A percentile compares a stretch with the other conserved stretches of the same genome.
phyloP scores from a whole-genome alignment of 2,113 vertebrate genomes.

The Argyrosomus japonicus region DNA sequence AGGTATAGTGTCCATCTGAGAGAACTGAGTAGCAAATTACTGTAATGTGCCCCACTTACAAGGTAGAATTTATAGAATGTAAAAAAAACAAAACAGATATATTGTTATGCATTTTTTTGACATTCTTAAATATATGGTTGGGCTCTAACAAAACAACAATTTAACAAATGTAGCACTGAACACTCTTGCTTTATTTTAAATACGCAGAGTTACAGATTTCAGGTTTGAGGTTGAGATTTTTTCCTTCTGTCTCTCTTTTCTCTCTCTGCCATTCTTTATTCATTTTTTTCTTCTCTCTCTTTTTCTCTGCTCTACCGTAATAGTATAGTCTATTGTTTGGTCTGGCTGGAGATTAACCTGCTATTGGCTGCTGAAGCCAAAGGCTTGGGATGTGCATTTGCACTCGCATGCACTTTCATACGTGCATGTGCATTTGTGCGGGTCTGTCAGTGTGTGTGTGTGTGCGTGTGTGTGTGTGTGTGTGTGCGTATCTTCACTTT shows the following conservation, averaged over 20 bases:
- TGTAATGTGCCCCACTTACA: too few species aligned
- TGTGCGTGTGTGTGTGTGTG: neutral
- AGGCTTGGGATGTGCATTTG: neutral
- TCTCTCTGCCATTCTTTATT: too few species aligned
- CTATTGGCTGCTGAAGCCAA: slow-evolving; percentile 28
- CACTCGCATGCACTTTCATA: too few species aligned
- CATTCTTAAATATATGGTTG: neutral
- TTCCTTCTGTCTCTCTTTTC: neutral
- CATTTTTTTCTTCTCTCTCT: neutral
- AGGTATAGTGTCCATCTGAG: too few species aligned
- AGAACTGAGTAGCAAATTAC: too few species aligned
- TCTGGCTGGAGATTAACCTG: slow-evolving; percentile 28
- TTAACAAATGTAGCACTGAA: neutral
- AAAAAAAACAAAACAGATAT: too few species aligned
- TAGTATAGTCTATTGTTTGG: neutral
- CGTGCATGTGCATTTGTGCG: neutral
- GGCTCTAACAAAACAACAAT: neutral
- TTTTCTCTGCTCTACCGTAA: neutral
- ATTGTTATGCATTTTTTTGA: neutral
- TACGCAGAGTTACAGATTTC: neutral
- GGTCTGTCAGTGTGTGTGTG: neutral
- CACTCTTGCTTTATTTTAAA: neutral
- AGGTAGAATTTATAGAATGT: too few species aligned
- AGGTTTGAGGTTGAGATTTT: neutral
- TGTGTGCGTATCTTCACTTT: slow-evolving; percentile 3